These are phyloP conservation scores for Pyrochroa serraticornis DNA, from an alignment of 2,888 invertebrate genomes.

Conservation along the genomic window DNA sequence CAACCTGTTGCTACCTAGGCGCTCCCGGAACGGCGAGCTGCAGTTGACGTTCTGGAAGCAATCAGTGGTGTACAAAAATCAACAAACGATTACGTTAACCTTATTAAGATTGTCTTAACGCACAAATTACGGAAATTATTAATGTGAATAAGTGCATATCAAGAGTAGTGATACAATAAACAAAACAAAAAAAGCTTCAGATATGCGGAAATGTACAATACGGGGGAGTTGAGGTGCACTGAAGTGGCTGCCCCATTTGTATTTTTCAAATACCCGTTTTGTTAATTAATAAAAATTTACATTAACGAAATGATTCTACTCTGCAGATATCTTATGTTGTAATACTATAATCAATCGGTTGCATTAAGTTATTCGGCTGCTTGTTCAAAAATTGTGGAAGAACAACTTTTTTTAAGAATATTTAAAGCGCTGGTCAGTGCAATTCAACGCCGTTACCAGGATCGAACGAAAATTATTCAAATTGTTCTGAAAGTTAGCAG, in stretches of 20 bases:
- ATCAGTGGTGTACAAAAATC: slow-evolving; percentile 15
- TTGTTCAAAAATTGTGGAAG: no score
- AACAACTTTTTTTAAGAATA: no score
- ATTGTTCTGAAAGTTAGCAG: not conserved
- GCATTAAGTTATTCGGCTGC: no score
- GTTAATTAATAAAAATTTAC: no score
- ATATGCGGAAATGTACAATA: not conserved
- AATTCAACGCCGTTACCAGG: not conserved
- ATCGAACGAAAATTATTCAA: not conserved
- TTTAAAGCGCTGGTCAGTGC: no score
- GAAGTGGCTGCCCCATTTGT: no score
- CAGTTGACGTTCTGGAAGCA: slow-evolving; percentile 65
- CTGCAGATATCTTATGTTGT: no score
- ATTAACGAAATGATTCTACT: no score
- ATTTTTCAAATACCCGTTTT: no score
- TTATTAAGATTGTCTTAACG: not conserved
- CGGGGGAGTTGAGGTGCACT: no score
- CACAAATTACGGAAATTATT: not conserved
- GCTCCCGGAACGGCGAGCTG: slow-evolving; percentile 87
- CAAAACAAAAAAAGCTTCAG: not conserved
- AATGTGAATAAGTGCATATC: not conserved
- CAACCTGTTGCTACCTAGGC: slow-evolving; percentile 86
- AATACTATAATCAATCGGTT: no score
- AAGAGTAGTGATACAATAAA: not conserved
- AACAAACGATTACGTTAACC: not conserved